Base-by-base conservation (phyloP, 2,888 invertebrate species). In the Cremastinae sp. region DNA sequence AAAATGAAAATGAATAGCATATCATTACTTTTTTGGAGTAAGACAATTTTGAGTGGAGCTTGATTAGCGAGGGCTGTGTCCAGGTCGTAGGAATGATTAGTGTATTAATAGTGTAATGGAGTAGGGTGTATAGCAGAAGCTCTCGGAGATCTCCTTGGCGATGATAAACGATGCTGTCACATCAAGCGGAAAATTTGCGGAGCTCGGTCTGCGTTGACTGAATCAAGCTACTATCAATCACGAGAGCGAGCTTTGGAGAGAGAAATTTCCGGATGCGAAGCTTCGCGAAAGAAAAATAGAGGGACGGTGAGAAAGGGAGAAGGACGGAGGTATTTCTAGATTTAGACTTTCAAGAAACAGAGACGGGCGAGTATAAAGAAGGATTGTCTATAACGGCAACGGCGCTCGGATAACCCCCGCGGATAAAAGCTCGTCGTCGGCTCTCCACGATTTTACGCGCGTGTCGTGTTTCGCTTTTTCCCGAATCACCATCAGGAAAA, bases 141-240 rank as follows among this genome's bases (percentile, higher is more conserved):
- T 74, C 54, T 54, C 59, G 43, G 59, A 56, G 72, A 72, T 69
- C 59, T 61, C 59, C 64, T 64, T 51, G 38, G 70, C 36, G 81
- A 84, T 87, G 87, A 87, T 86, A 86, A 87, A 87, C 79, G 86
- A 86, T 84, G 78, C 77, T 76, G 28, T 28, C 79, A 82, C 85
- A 83, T 85, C 86, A 82, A 81, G 83, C 82, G 85, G 86, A 87
- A 87, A 87, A 86, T 86, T 83, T 79, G 83, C 83, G 82, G 78
- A 75, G 78, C 78, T 74, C 80, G 79, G 80, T 80, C 80, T 78
- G 78, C 78, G 78, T 78, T 82, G 86, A 87, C 86, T 85, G 84
- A 86, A 87, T 87, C 86, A 86, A 86, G 86, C 84, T 81, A 84
- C 85, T 84, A 87, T 87, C 87, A 87, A 87, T 87, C 87, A 84